A percentile compares a stretch with the other conserved stretches of the same genome.
These are phyloP conservation scores for Drosophila kanapiae DNA, from an alignment of 1,140 invertebrate species.

Conservation along the genomic window DNA sequence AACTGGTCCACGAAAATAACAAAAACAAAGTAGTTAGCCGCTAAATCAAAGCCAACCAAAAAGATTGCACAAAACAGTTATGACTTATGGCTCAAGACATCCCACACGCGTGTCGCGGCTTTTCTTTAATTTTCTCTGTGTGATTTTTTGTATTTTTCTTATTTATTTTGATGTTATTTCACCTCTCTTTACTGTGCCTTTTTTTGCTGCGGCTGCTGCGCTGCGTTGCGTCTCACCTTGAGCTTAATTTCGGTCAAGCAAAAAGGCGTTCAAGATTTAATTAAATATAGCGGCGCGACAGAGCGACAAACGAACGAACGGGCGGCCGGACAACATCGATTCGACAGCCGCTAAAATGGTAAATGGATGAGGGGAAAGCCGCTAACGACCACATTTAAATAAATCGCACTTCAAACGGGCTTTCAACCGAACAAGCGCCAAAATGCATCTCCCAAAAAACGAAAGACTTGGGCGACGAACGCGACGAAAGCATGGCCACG, in stretches of 20 bases:
- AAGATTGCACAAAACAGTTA: conserved; percentile 65
- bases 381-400: conserved; percentile 56
- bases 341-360: conserved; percentile 45
- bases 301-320: conserved; percentile 31
- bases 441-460: conserved; percentile 55
- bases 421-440: conserved; percentile 12
- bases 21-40: conserved; percentile 33
- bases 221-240: conserved; percentile 62
- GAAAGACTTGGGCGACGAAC: conserved; percentile 79
- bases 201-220: conserved; percentile 10
- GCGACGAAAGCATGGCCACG: conserved; percentile 3
- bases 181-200: conserved; percentile 3
- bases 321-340: conserved; percentile 35
- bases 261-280: conserved; percentile 73
- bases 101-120: conserved; percentile 53
- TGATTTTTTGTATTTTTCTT: conserved; percentile 25
- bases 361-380: conserved; percentile 36
- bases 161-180: conserved; percentile 20
- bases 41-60: conserved; percentile 47
- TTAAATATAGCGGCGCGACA: conserved; percentile 68
- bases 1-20: conserved; percentile 11
- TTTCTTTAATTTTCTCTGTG: conserved; percentile 66
- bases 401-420: conserved; percentile 69
- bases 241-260: conserved; percentile 80
- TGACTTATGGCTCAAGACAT: conserved; percentile 45